Percentiles rank a stretch among this genome's conserved stretches.
Conservation (phyloP, 1,140 invertebrate species). For the Orussus abietinus region DNA sequence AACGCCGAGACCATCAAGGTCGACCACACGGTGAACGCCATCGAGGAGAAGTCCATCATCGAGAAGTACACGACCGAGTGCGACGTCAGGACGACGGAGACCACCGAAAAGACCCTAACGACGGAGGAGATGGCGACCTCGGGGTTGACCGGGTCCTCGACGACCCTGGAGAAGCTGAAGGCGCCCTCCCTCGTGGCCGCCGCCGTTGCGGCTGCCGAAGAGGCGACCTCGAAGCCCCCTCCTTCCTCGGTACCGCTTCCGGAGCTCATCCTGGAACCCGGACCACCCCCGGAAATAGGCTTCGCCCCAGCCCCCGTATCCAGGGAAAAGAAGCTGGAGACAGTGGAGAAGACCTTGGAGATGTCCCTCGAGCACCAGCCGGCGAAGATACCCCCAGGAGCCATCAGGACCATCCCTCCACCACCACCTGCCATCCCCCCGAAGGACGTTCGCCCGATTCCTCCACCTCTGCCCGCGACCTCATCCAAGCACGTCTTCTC, state of each 20-base stretch:
- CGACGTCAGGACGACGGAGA: slow-evolving; percentile 39
- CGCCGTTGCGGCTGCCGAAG: slow-evolving; percentile 16
- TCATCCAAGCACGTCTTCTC: slow-evolving; percentile 21
- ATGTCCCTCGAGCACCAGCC: slow-evolving; percentile 56
- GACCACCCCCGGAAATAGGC: slow-evolving; percentile 63
- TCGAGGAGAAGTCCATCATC: slow-evolving; percentile 38
- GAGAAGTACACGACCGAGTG: slow-evolving; percentile 42
- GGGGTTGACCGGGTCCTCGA: slow-evolving; percentile 45
- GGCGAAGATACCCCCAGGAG: slow-evolving; percentile 53
- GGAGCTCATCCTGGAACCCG: slow-evolving; percentile 53
- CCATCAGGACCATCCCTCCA: slow-evolving; percentile 52
- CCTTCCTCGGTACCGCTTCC: slow-evolving; percentile 18
- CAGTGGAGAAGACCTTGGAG: slow-evolving; percentile 58
- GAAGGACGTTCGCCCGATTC: slow-evolving; percentile 45
- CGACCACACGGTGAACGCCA: slow-evolving; percentile 45
- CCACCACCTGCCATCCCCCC: slow-evolving; percentile 44
- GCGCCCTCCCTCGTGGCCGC: slow-evolving; percentile 51
- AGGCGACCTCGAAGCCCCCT: slow-evolving; percentile 12
- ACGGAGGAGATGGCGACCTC: slow-evolving; percentile 47
- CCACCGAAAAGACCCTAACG: too few species aligned
- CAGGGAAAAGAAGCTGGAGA: slow-evolving; percentile 57
- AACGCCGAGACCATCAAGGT: slow-evolving; percentile 52
- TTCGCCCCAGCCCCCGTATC: slow-evolving; percentile 51
- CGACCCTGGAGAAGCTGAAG: slow-evolving; percentile 50
- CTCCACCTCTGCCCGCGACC: slow-evolving; percentile 47